phyloP scores from a whole-genome alignment of 2,113 vertebrate genomes.

The Heterotilapia buettikoferi region DNA sequence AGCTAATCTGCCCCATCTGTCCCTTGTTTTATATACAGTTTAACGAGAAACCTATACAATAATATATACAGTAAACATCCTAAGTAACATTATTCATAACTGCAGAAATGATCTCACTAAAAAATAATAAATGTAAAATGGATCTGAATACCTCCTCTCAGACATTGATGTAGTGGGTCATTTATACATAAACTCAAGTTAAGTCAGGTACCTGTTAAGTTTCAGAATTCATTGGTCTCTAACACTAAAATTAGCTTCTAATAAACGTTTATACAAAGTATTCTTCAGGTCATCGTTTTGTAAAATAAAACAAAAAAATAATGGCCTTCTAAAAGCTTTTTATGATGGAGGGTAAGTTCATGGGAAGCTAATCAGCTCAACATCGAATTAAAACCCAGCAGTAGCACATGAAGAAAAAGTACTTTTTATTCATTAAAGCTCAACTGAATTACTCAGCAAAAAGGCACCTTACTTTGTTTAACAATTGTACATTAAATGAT shows the following conservation, averaged over 20 bases:
- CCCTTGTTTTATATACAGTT: background rate
- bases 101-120: accelerated
- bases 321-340: background rate
- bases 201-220: background rate
- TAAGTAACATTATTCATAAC: background rate
- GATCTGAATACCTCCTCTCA: background rate
- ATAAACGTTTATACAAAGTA: background rate
- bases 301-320: background rate
- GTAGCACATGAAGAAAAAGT: background rate
- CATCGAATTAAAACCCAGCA: background rate
- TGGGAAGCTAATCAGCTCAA: background rate
- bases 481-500: background rate
- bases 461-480: background rate
- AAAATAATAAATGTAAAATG: background rate
- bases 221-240: background rate
- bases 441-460: background rate
- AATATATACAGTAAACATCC: background rate
- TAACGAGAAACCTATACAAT: background rate
- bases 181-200: background rate
- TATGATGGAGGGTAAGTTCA: background rate
- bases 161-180: background rate
- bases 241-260: background rate
- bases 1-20: background rate
- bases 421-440: background rate
- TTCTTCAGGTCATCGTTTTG: background rate